phyloP scores from a whole-genome alignment of 2,888 invertebrate genomes.

The Idaea aversata region DNA sequence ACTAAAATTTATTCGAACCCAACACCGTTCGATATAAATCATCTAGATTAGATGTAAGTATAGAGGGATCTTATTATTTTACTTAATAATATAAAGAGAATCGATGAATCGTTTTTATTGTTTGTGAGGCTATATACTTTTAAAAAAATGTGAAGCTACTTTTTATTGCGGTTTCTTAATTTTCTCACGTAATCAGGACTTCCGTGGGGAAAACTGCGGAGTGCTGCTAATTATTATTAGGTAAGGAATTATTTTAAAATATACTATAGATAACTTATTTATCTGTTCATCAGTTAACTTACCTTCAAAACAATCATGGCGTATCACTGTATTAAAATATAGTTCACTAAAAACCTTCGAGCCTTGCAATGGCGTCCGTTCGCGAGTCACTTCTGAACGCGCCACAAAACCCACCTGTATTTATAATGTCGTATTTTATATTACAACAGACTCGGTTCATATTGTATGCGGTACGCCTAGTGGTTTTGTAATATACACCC shows the following conservation, averaged over 20 bases:
- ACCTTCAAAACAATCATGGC: conserved; percentile 75
- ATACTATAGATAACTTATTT: not conserved
- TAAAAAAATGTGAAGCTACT: no score
- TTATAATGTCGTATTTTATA: conserved; percentile 71
- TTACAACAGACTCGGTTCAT: conserved; percentile 57
- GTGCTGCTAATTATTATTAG: not conserved
- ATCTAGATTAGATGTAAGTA: no score
- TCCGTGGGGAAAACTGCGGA: no score
- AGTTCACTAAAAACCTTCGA: conserved; percentile 65
- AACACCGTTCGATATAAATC: no score
- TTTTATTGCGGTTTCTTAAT: no score
- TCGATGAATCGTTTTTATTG: no score
- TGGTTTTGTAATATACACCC: conserved; percentile 69
- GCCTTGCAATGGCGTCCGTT: conserved; percentile 56
- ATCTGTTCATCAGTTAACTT: conserved; percentile 39
- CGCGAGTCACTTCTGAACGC: conserved; percentile 59
- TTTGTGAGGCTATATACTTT: no score
- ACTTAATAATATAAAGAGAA: no score
- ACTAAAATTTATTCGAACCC: no score
- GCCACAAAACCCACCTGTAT: conserved; percentile 60
- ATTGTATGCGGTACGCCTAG: conserved; percentile 71
- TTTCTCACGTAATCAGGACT: no score
- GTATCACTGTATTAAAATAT: conserved; percentile 33
- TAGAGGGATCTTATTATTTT: no score
- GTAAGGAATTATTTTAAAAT: not conserved